Evolutionary conservation across 2,888 invertebrate genomes (phyloP).

Genomic region (Drosophila formosana): DNA sequence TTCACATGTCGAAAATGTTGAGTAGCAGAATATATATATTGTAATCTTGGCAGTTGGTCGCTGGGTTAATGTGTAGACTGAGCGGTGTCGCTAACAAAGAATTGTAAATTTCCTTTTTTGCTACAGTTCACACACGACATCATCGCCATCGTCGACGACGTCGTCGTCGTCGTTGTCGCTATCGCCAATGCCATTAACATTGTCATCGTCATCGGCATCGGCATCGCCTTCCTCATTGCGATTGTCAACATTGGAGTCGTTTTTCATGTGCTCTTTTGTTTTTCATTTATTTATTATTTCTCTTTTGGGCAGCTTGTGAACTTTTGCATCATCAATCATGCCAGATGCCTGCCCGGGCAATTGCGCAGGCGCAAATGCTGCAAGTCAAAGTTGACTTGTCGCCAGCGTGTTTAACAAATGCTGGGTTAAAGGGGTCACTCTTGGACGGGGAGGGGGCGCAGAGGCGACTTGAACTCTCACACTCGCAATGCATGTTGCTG

Average conservation of each 20-base stretch:
- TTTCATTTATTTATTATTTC: slow-evolving; percentile 9
- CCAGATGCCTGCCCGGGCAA: not conserved
- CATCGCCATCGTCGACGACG: slow-evolving; percentile 1
- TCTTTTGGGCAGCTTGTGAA: slow-evolving; percentile 31
- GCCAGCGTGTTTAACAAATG: slow-evolving; percentile 41
- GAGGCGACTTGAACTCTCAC: slow-evolving; percentile 24
- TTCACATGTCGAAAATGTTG: no score
- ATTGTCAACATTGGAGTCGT: slow-evolving; percentile 41
- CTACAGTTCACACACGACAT: slow-evolving; percentile 1
- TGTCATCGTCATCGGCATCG: slow-evolving; percentile 4
- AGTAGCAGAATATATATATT: no score
- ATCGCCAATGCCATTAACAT: slow-evolving; percentile 10
- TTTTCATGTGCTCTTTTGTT: slow-evolving; percentile 40
- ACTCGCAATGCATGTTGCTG: slow-evolving; percentile 1
- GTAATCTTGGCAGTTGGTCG: not conserved
- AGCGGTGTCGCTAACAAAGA: not conserved
- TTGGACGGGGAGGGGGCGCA: not conserved
- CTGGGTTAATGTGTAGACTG: slow-evolving; percentile 8
- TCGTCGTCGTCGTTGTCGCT: not conserved
- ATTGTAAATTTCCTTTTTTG: not conserved
- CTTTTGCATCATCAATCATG: slow-evolving; percentile 56
- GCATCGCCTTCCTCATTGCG: slow-evolving; percentile 37
- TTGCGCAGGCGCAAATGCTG: slow-evolving; percentile 63
- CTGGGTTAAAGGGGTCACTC: slow-evolving; percentile 7
- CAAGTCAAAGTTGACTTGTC: slow-evolving; percentile 46